Percentiles rank a stretch among this genome's conserved stretches.
Conservation (phyloP, 92 coral and sea anemone species). For the Phenganax stokvisi region DNA sequence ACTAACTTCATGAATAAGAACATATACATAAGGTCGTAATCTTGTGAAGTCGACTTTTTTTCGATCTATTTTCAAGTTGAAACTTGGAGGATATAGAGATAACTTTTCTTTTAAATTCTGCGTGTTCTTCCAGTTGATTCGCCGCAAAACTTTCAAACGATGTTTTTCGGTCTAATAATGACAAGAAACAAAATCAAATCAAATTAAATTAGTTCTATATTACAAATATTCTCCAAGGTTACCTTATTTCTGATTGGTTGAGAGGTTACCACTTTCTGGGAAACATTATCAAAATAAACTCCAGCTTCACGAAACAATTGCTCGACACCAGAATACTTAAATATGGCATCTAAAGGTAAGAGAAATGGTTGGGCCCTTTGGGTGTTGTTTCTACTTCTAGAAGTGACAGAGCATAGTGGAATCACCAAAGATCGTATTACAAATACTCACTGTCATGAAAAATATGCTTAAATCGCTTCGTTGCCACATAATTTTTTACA, state of each 20-base stretch:
- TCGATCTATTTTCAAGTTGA: constrained; percentile 53
- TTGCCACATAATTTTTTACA: background rate
- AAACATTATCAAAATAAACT: constrained; percentile 49
- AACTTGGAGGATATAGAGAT: constrained; percentile 57
- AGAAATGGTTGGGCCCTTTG: too few relatives aligned
- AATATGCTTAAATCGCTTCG: constrained; percentile 26
- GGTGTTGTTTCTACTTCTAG: background rate
- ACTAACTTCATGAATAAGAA: constrained; percentile 60
- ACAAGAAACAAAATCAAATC: background rate
- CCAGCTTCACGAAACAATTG: constrained; percentile 54
- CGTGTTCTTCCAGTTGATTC: constrained; percentile 54
- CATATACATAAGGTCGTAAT: constrained; percentile 57
- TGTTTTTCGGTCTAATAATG: constrained; percentile 49
- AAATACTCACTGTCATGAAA: constrained; percentile 2
- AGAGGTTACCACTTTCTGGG: constrained; percentile 45
- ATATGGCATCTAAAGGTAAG: too few relatives aligned
- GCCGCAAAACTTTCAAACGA: constrained; percentile 51
- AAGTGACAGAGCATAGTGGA: background rate
- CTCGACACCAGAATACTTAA: constrained; percentile 31
- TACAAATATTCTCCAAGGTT: background rate
- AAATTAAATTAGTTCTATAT: background rate
- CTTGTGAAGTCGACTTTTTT: constrained; percentile 52
- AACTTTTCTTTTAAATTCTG: constrained; percentile 53
- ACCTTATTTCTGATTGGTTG: constrained; percentile 57
- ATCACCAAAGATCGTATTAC: background rate